These are phyloP conservation scores for Scaeva pyrastri DNA, from an alignment of 2,888 invertebrate species.

Conservation along the genomic window DNA sequence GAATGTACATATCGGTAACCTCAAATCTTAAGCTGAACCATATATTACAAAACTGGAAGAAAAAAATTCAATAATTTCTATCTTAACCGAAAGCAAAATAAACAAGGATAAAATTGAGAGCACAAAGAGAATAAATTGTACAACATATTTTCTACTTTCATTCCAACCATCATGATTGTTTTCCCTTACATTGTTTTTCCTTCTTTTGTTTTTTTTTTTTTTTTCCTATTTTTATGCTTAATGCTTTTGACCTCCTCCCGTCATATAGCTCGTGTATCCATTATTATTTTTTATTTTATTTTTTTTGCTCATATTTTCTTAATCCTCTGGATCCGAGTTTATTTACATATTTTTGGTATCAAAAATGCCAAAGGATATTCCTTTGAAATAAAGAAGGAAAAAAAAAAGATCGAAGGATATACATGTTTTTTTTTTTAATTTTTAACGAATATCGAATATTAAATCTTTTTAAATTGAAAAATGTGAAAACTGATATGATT, in stretches of 20 bases:
- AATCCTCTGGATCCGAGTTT: slow-evolving; percentile 9
- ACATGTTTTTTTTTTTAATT: not conserved
- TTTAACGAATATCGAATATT: slow-evolving; percentile 1
- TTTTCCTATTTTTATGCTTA: not conserved
- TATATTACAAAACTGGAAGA: not conserved
- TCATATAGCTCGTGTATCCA: slow-evolving; percentile 6
- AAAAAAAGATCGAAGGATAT: not conserved
- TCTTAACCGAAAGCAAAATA: not conserved
- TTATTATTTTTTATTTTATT: slow-evolving; percentile 20
- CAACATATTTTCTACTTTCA: slow-evolving; percentile 11
- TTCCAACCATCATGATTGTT: slow-evolving; percentile 28
- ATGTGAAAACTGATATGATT: slow-evolving; percentile 17
- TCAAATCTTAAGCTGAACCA: not conserved
- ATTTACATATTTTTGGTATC: slow-evolving; percentile 39
- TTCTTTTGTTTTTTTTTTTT: not conserved
- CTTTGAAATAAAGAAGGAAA: slow-evolving; percentile 19
- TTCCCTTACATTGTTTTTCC: slow-evolving; percentile 5
- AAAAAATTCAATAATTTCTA: not conserved
- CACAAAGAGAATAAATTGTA: slow-evolving; percentile 9
- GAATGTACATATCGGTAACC: not conserved
- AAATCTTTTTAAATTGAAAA: not conserved
- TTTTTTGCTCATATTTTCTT: slow-evolving; percentile 13
- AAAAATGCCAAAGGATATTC: slow-evolving; percentile 48
- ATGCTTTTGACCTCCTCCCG: not conserved
- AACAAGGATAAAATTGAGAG: not conserved